A percentile compares a stretch with the other conserved stretches of the same genome.
These are phyloP conservation scores for Pomacea maculata DNA, from an alignment of 1,140 invertebrate species.

Conservation along the genomic window DNA sequence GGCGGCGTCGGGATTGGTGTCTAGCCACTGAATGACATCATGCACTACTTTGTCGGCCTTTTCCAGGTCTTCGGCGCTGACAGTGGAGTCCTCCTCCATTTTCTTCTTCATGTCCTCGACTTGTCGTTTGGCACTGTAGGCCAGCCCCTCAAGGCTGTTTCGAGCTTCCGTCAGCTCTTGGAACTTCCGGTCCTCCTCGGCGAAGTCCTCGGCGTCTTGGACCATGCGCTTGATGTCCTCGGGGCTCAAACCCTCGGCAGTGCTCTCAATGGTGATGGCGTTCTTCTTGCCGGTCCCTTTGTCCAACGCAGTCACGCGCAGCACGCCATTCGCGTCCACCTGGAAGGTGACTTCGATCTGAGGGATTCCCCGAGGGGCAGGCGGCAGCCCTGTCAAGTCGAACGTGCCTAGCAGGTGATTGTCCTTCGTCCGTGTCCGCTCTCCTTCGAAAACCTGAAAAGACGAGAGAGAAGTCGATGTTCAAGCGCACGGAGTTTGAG, in stretches of 20 bases:
- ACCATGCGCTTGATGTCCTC: slow-evolving; percentile 99
- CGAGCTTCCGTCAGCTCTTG: slow-evolving; percentile 96
- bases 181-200: slow-evolving; percentile 92
- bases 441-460: slow-evolving; percentile 95
- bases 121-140: slow-evolving; percentile 97
- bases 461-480: too few relatives aligned
- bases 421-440: slow-evolving; percentile 99
- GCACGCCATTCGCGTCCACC: slow-evolving; percentile 98
- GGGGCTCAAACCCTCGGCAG: slow-evolving; percentile 93
- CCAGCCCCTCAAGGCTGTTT: slow-evolving; percentile 89
- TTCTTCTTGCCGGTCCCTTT: slow-evolving; percentile 98
- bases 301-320: slow-evolving; percentile 93
- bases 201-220: slow-evolving; percentile 89
- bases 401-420: slow-evolving; percentile 98
- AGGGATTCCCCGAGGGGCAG: slow-evolving; percentile 96
- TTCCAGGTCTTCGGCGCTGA: slow-evolving; percentile 87
- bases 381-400: slow-evolving; percentile 97
- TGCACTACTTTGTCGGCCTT: slow-evolving; percentile 94
- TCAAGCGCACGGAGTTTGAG: too few relatives aligned
- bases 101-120: slow-evolving; percentile 77
- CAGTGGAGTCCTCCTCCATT: slow-evolving; percentile 93
- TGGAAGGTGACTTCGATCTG: slow-evolving; percentile 99
- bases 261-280: slow-evolving; percentile 98
- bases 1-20: slow-evolving; percentile 92
- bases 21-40: slow-evolving; percentile 96